phyloP scores from a whole-genome alignment of 2,888 invertebrate genomes.

The Ormyrus labotus region DNA sequence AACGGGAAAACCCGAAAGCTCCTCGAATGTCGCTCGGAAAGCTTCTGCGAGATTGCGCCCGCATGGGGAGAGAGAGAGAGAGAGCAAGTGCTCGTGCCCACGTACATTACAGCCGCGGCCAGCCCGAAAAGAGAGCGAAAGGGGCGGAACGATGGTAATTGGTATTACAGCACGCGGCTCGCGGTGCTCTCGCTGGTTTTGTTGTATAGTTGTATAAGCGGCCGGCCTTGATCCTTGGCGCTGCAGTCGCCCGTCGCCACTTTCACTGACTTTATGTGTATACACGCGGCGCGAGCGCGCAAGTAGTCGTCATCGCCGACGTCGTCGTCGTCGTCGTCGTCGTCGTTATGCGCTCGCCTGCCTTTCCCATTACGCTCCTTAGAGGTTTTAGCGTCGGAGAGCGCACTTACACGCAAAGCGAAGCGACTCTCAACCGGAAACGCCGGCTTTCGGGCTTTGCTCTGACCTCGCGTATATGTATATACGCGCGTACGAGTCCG shows the following conservation, averaged over 20 bases:
- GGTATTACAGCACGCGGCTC: constrained; percentile 41
- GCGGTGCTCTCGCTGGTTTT: constrained; percentile 31
- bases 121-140: constrained; percentile 8
- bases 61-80: background rate
- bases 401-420: background rate
- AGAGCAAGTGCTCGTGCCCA: background rate
- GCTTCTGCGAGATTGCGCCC: constrained; percentile 17
- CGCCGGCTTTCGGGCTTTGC: constrained; percentile 3
- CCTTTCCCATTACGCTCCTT: constrained; percentile 17
- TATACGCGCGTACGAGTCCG: no score
- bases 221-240: constrained; percentile 75
- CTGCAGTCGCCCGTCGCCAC: constrained; percentile 71
- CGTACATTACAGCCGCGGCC: background rate
- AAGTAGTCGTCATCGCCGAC: no score
- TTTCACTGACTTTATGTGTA: constrained; percentile 68
- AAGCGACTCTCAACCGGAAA: constrained; percentile 50
- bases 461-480: background rate
- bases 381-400: constrained; percentile 6
- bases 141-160: constrained; percentile 33
- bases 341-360: background rate
- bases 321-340: background rate
- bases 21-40: background rate
- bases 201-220: constrained; percentile 63
- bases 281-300: no score
- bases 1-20: background rate